These are phyloP conservation scores for Chrysopilus asiliformis DNA, from an alignment of 2,888 invertebrate genomes.

Conservation along the genomic window DNA sequence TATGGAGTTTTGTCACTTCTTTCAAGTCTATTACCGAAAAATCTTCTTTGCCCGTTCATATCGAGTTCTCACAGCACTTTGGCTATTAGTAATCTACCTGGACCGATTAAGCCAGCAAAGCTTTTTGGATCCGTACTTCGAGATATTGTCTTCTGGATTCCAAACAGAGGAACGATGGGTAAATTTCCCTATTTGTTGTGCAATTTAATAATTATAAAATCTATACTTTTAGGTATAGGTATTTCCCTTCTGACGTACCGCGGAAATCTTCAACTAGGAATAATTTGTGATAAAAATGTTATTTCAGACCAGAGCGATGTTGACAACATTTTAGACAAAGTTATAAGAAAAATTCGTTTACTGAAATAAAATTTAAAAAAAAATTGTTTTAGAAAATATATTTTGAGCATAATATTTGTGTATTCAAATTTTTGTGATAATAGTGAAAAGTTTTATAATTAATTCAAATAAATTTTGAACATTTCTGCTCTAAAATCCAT, in stretches of 20 bases:
- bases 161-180: constrained; percentile 37
- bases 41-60: constrained; percentile 31
- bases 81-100: constrained; percentile 41
- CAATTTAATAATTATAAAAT: not conserved
- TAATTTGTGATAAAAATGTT: constrained; percentile 37
- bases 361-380: too few relatives aligned
- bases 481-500: too few relatives aligned
- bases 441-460: too few relatives aligned
- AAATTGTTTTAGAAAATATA: too few relatives aligned
- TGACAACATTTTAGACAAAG: too few relatives aligned
- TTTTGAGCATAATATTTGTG: too few relatives aligned
- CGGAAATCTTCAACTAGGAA: constrained; percentile 37
- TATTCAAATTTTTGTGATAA: too few relatives aligned
- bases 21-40: constrained; percentile 35
- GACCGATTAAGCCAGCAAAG: constrained; percentile 34
- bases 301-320: constrained; percentile 31
- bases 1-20: constrained; percentile 38
- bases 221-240: constrained; percentile 32
- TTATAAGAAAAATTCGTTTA: too few relatives aligned
- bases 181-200: too few relatives aligned
- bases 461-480: too few relatives aligned
- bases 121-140: constrained; percentile 35
- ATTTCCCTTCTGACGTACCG: constrained; percentile 40
- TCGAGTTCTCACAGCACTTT: constrained; percentile 38
- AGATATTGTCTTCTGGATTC: constrained; percentile 40